Evolutionary conservation across 2,797 vertebrate species (phyloP).

Genomic region (Harpagifer antarcticus): DNA sequence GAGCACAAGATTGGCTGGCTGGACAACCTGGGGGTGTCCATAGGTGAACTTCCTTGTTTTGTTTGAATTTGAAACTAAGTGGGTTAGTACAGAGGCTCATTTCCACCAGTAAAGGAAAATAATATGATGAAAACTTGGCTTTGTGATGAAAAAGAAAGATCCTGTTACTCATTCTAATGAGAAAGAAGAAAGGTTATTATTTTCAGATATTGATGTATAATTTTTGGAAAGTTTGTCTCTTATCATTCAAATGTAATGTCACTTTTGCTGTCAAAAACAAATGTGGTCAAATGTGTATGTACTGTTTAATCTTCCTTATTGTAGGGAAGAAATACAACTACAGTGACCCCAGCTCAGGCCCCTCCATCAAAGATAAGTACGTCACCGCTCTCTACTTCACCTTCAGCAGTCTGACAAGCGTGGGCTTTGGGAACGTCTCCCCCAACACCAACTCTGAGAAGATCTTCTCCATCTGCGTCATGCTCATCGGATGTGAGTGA

Average conservation of each 20-base stretch:
- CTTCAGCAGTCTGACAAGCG: slow-evolving; percentile 99
- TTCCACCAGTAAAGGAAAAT: no score
- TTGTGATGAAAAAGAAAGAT: no score
- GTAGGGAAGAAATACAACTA: slow-evolving; percentile 96
- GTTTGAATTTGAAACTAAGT: neutral
- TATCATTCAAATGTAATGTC: no score
- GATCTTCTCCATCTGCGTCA: slow-evolving; percentile 99
- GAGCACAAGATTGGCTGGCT: slow-evolving; percentile 98
- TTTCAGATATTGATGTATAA: no score
- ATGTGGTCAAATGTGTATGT: neutral
- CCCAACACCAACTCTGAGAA: slow-evolving; percentile 99
- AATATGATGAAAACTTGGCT: no score
- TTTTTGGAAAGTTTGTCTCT: no score
- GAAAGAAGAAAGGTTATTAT: no score
- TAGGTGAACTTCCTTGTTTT: slow-evolving; percentile 68
- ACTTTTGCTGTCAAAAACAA: neutral
- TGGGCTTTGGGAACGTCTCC: slow-evolving; percentile 98
- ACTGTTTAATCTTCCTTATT: neutral
- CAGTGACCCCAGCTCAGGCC: slow-evolving; percentile 95
- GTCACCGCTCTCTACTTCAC: slow-evolving; percentile 99
- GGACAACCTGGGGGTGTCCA: slow-evolving; percentile 96
- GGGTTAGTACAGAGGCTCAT: no score
- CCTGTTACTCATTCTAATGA: no score
- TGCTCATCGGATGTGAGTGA: slow-evolving; percentile 99
- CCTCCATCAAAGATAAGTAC: slow-evolving; percentile 99